Evolutionary conservation across 1,140 invertebrate genomes (phyloP), one percentile per base, ranked within the genome.

Genomic region (Drosophila sproati): DNA sequence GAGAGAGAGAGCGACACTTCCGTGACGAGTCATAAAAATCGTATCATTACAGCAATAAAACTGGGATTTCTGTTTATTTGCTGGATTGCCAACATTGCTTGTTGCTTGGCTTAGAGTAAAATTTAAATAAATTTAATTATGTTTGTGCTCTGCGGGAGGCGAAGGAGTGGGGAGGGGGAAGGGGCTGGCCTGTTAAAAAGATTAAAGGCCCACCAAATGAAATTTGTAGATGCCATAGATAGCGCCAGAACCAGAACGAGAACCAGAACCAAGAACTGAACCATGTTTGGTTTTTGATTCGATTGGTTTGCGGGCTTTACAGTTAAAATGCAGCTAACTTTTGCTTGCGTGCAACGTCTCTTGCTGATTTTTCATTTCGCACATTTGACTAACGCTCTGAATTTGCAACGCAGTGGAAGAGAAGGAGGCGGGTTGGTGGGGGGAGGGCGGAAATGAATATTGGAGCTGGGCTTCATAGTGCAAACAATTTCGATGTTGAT

Each of bases 81-180:
- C 77, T 37, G 83, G 76, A 73, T 88, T 82, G 70, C 66, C 54
- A 56, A 45, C 59, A 73, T 52, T 60, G 64, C 47, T 73, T 74
- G 80, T 80, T 77, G 77, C 61, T 78, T 56, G 52, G 57, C 28
- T 39, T 7, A 60, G 60, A 77, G 54, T 64, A 69, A 74, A 80
- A 83, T 87, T 87, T 87, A 89, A 88, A 88, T 88, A 89, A 88
- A 88, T 88, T 88, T 88, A 88, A 87, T 88, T 88, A 88, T 83
- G 80, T 89, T 80, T 89, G 83, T 71, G 35, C 47, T 55, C 28
- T 54, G 77, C 37, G 74, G 39, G 20, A 20, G 74, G 35, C 31
- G 28, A 12, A 12, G 12, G 12, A 12, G 12, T 12, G 29, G 8
- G 55, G 5, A 45, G 35, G 47, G 47, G 55, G 29, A 20, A 3